These are phyloP conservation scores for Felis catus DNA, from an alignment of 2,113 vertebrate species.

Conservation along the genomic window F.catus_Fca126_mat1.0 CM031428.1:45380001-45380500, in stretches of 20 bases:
- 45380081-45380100: background rate
- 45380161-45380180: background rate
- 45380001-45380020: conserved; percentile 16
- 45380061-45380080: background rate
- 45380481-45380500: background rate
- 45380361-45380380: no score
- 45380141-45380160: background rate
- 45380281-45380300: background rate
- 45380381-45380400: background rate
- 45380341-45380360: no score
- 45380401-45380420: background rate
- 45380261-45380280: background rate
- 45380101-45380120: background rate
- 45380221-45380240: background rate
- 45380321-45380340: background rate
- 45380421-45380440: conserved; percentile 33
- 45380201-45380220: background rate
- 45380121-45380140: background rate
- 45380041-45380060: background rate
- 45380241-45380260: background rate
- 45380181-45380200: background rate
- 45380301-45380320: background rate
- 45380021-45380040: background rate
- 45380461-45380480: background rate
- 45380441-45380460: conserved; percentile 4